Evolutionary conservation across 2,797 vertebrate species (phyloP).

Genomic region (Ptychadena robeensis): DNA sequence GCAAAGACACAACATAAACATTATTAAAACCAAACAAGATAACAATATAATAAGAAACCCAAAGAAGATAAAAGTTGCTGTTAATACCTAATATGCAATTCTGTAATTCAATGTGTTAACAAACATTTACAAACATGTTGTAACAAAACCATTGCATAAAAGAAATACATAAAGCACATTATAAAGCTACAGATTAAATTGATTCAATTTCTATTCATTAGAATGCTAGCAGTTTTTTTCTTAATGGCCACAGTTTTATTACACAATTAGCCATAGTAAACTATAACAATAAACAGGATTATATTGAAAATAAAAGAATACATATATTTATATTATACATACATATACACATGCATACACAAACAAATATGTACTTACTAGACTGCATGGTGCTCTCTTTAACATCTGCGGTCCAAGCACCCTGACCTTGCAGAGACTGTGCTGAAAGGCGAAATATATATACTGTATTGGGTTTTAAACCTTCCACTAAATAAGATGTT

Average conservation of each 20-base stretch:
- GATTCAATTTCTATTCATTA: background rate
- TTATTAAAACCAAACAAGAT: too few species aligned
- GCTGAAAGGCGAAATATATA: conserved; percentile 95
- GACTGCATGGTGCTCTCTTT: conserved; percentile 95
- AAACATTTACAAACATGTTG: too few species aligned
- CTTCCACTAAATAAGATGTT: conserved; percentile 86
- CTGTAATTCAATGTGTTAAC: too few species aligned
- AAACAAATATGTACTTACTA: conserved; percentile 86
- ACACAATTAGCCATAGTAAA: too few species aligned
- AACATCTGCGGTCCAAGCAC: conserved; percentile 94
- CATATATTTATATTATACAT: too few species aligned
- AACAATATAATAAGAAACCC: too few species aligned
- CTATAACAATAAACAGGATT: too few species aligned
- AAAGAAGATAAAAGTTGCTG: too few species aligned
- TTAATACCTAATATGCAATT: too few species aligned
- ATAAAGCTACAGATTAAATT: background rate
- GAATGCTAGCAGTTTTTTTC: too few species aligned
- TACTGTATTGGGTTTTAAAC: conserved; percentile 91
- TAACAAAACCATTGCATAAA: background rate
- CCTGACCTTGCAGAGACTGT: conserved; percentile 90
- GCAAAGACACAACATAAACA: too few species aligned
- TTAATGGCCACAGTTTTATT: background rate
- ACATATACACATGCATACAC: too few species aligned
- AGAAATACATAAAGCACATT: background rate
- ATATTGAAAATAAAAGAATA: conserved; percentile 71